These are phyloP conservation scores for Lagodon rhomboides DNA, from an alignment of 2,797 vertebrate species.

Conservation along the genomic window DNA sequence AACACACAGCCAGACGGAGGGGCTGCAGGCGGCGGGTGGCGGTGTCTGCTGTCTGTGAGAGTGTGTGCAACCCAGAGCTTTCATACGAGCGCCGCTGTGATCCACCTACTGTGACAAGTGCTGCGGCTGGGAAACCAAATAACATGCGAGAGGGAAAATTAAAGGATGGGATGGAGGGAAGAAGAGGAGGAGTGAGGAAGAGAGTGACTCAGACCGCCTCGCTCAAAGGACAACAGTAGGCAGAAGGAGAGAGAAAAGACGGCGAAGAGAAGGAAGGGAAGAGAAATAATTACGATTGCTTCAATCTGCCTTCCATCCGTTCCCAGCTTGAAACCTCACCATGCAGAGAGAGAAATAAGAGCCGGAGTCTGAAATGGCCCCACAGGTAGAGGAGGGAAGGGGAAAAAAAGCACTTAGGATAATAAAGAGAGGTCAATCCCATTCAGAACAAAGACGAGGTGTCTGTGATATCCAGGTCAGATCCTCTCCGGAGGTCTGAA, in stretches of 20 bases:
- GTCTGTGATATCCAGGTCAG: conserved; percentile 73
- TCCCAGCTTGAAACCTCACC: conserved; percentile 24
- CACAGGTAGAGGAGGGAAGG: conserved; percentile 23
- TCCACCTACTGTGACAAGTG: conserved; percentile 64
- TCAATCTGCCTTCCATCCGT: conserved; percentile 5
- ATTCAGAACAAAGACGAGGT: conserved; percentile 61
- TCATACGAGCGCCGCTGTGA: conserved; percentile 40
- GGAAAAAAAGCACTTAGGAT: conserved; percentile 37
- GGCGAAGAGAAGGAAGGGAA: conserved; percentile 3
- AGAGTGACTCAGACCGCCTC: background rate
- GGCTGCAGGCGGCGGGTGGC: conserved; percentile 50
- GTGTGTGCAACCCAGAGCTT: conserved; percentile 41
- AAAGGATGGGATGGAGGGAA: conserved; percentile 38
- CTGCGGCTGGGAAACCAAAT: conserved; percentile 48
- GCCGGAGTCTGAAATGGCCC: conserved; percentile 19
- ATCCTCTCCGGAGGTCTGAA: conserved; percentile 69
- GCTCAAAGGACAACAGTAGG: conserved; percentile 13
- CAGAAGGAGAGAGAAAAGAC: background rate
- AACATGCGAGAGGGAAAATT: conserved; percentile 64
- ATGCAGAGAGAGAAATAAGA: conserved; percentile 33
- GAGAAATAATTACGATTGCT: conserved; percentile 34
- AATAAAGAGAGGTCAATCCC: conserved; percentile 65
- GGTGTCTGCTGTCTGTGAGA: conserved; percentile 43
- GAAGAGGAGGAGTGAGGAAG: conserved; percentile 19
- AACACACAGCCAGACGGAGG: conserved; percentile 51